phyloP scores from a whole-genome alignment of 2,113 vertebrate species.

The Chloebia gouldiae region DNA sequence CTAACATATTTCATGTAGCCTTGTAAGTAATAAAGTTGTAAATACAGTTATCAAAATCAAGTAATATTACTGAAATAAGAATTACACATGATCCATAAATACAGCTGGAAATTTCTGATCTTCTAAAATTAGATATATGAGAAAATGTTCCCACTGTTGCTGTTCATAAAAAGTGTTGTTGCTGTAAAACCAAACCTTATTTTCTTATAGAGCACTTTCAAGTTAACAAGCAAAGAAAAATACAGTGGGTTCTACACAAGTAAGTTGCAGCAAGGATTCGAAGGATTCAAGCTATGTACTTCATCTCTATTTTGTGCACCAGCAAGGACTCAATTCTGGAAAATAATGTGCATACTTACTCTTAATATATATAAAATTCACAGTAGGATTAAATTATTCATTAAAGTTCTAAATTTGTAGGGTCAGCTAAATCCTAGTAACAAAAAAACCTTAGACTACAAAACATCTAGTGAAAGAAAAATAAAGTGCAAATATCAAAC shows the following conservation, averaged over 20 bases:
- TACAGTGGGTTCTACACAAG: not conserved
- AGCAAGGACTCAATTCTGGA: not conserved
- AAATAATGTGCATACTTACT: not conserved
- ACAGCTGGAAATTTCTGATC: not conserved
- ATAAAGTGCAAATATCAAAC: not conserved
- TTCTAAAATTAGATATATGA: not conserved
- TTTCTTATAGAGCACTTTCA: not conserved
- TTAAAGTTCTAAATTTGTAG: not conserved
- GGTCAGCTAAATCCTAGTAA: not conserved
- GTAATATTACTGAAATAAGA: not conserved
- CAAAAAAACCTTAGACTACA: not conserved
- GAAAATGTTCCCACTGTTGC: not conserved
- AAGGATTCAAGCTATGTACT: not conserved
- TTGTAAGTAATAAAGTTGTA: not conserved
- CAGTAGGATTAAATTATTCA: not conserved
- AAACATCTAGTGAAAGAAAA: not conserved
- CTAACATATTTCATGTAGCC: not conserved
- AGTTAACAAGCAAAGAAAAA: not conserved
- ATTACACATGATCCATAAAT: accelerated
- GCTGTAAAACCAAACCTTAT: not conserved
- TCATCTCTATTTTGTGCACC: not conserved
- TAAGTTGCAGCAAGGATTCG: not conserved
- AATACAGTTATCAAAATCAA: not conserved
- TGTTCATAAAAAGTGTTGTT: not conserved
- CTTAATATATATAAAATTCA: not conserved